Evolutionary conservation across 2,113 vertebrate genomes (phyloP).

Genomic region (Eubucco bourcierii): DNA sequence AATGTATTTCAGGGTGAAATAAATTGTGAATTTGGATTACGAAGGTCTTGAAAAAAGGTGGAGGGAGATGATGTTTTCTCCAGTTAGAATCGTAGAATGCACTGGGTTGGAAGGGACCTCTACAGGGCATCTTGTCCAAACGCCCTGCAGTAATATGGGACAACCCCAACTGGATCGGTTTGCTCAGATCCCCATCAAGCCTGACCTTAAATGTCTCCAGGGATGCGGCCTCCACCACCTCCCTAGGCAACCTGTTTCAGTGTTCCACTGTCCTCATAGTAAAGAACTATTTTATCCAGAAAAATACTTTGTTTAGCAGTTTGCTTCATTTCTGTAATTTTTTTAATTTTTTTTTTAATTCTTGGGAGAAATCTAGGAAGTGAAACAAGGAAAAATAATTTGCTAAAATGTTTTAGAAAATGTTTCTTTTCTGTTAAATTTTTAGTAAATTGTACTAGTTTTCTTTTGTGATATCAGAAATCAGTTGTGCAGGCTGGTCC

Average conservation of each 20-base stretch:
- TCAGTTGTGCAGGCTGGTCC: background rate
- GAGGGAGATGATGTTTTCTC: background rate
- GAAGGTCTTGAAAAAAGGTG: background rate
- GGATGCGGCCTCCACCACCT: too few relatives aligned
- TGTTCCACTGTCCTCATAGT: too few relatives aligned
- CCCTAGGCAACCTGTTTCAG: too few relatives aligned
- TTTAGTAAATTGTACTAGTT: background rate
- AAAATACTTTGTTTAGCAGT: background rate
- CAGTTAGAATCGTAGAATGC: background rate
- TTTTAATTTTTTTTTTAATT: background rate
- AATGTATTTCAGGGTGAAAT: background rate
- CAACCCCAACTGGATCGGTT: too few relatives aligned
- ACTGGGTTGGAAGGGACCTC: too few relatives aligned
- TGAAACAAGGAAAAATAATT: background rate
- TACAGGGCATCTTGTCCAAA: too few relatives aligned
- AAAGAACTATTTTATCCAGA: background rate
- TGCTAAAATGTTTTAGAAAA: background rate
- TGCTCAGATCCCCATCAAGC: too few relatives aligned
- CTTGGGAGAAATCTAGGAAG: background rate
- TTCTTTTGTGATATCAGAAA: background rate
- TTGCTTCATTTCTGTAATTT: background rate
- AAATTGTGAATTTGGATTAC: background rate
- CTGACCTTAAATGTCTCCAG: too few relatives aligned
- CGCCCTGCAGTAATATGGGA: too few relatives aligned
- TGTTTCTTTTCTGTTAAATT: background rate